Percentiles rank a stretch among this genome's conserved stretches.
Conservation (phyloP, 2,113 vertebrate species). For the Plecotus auritus region DNA sequence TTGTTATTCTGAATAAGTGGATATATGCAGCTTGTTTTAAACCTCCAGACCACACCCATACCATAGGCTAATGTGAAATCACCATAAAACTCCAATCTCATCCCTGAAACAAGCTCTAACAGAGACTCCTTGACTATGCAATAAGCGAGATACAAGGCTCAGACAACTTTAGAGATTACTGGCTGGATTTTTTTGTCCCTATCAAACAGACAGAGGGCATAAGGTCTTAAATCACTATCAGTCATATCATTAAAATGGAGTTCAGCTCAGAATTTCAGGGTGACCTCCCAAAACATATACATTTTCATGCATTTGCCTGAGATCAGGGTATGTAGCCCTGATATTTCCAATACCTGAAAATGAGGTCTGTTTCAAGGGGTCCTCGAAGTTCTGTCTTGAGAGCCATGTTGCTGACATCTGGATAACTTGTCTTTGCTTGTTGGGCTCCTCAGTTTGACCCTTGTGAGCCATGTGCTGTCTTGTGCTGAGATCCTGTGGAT, state of each 20-base stretch:
- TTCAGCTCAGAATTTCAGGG: background rate
- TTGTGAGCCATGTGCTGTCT: background rate
- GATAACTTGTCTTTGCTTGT: background rate
- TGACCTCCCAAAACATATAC: background rate
- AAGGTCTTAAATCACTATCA: background rate
- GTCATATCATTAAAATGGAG: background rate
- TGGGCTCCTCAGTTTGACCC: background rate
- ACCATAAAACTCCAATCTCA: background rate
- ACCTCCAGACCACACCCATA: background rate
- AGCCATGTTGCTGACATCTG: background rate
- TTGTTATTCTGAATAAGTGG: background rate
- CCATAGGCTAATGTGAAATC: background rate
- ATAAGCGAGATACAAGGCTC: background rate
- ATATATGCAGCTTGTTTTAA: background rate
- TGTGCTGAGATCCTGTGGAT: background rate
- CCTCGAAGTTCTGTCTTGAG: background rate
- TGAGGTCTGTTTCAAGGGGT: background rate
- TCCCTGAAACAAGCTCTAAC: background rate
- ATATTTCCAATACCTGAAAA: background rate
- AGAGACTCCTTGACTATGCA: background rate
- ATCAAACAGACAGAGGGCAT: background rate
- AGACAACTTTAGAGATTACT: background rate
- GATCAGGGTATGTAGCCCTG: background rate
- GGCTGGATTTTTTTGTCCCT: background rate
- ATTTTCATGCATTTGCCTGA: background rate